Conservation (phyloP, 2,888 invertebrate species). For the Sphaerophoria rueppellii region DNA sequence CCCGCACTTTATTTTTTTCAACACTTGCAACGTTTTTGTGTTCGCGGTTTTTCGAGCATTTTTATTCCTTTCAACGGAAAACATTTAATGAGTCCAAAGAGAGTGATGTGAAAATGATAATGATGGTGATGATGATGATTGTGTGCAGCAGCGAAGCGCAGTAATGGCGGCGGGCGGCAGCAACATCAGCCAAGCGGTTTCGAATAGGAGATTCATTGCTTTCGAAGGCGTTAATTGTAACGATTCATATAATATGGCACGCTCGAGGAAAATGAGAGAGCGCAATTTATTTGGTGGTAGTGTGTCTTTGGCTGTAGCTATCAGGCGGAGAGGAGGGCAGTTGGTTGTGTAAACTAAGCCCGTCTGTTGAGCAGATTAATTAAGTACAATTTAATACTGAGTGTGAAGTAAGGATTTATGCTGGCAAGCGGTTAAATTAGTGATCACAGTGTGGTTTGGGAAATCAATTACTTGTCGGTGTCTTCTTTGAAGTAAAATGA, state of each 20-base stretch:
- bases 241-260: conserved; percentile 64
- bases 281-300: conserved; percentile 59
- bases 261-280: conserved; percentile 32
- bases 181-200: not conserved
- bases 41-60: conserved; percentile 60
- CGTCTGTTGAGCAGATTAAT: conserved; percentile 65
- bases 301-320: conserved; percentile 39
- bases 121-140: conserved; percentile 48
- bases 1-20: conserved; percentile 37
- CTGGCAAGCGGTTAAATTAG: conserved; percentile 47
- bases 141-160: conserved; percentile 20
- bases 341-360: conserved; percentile 46
- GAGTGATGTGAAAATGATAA: conserved; percentile 64
- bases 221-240: conserved; percentile 71
- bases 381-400: conserved; percentile 65
- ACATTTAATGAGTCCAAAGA: conserved; percentile 71
- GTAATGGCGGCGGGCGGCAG: not conserved
- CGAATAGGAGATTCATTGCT: conserved; percentile 68
- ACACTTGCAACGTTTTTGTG: conserved; percentile 52
- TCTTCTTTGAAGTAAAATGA: conserved; percentile 9
- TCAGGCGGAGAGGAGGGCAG: not conserved
- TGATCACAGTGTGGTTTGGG: conserved; percentile 26
- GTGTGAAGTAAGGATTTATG: conserved; percentile 64
- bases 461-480: conserved; percentile 55
- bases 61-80: conserved; percentile 64